Conservation (phyloP, 2,113 vertebrate genomes). For the Ageneiosus marmoratus region DNA sequence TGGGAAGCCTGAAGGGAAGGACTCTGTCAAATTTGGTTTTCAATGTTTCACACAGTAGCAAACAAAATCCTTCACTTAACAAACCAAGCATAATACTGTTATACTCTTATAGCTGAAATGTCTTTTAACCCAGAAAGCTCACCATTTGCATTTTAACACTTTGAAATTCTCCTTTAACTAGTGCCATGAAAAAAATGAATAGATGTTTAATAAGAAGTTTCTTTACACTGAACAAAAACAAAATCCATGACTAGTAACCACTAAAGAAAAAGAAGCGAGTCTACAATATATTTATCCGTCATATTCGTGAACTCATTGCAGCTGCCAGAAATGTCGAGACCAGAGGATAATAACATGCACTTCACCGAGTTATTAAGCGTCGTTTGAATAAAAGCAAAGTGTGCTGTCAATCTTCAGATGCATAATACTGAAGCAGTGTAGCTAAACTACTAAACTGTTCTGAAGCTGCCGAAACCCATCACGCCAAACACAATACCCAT, state of each 20-base stretch:
- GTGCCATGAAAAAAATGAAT: background rate
- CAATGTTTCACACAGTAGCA: background rate
- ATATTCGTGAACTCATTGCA: background rate
- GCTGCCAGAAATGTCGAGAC: slow-evolving; percentile 6
- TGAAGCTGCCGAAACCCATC: background rate
- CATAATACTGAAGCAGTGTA: slow-evolving; percentile 18
- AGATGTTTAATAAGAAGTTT: background rate
- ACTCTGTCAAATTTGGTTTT: slow-evolving; percentile 8
- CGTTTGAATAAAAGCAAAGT: slow-evolving; percentile 5
- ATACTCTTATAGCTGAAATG: slow-evolving; percentile 1
- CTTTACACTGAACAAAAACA: background rate
- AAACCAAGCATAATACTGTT: slow-evolving; percentile 33
- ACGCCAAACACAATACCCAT: background rate
- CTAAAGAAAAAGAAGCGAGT: background rate
- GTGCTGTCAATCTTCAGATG: background rate
- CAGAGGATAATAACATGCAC: background rate
- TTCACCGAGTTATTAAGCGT: background rate
- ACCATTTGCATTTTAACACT: background rate
- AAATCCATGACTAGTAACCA: background rate
- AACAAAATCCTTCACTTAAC: slow-evolving; percentile 30
- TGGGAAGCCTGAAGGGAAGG: background rate
- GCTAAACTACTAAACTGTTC: background rate
- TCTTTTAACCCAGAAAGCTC: background rate
- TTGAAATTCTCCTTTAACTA: background rate
- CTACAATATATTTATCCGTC: background rate